Percentiles rank a stretch among this genome's conserved stretches.
Evolutionary conservation across 2,888 invertebrate species (phyloP).

Genomic region (Drosophila merina): DNA sequence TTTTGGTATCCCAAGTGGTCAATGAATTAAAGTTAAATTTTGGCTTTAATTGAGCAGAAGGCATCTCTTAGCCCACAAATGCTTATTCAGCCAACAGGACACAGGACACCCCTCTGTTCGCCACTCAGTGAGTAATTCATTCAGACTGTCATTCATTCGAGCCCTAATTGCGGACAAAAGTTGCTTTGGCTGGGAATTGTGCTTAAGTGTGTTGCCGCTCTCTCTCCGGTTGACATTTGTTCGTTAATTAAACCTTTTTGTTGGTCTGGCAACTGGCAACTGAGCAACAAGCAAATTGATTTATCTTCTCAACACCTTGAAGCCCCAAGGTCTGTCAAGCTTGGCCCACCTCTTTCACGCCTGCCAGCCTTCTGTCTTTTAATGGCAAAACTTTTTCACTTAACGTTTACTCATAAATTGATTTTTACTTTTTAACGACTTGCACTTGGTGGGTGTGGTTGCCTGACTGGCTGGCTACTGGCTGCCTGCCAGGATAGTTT

Average conservation of each 20-base stretch:
- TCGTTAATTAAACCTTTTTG: conserved; percentile 79
- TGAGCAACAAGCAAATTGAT: conserved; percentile 79
- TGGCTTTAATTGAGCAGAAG: conserved; percentile 23
- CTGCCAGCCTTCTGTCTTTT: conserved; percentile 41
- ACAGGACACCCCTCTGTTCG: conserved; percentile 20
- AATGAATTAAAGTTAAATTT: conserved; percentile 24
- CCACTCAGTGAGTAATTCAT: conserved; percentile 50
- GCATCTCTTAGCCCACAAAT: conserved; percentile 34
- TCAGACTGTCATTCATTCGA: conserved; percentile 75
- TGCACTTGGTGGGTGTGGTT: conserved; percentile 35
- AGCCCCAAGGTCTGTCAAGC: conserved; percentile 44
- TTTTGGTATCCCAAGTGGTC: background rate
- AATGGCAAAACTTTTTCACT: conserved; percentile 77
- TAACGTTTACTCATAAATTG: conserved; percentile 78
- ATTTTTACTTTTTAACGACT: conserved; percentile 80
- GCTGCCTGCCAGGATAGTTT: conserved; percentile 2
- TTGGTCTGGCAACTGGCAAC: conserved; percentile 62
- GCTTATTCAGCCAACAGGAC: conserved; percentile 24
- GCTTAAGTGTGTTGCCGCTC: conserved; percentile 74
- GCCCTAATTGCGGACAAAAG: conserved; percentile 77
- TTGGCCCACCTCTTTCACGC: conserved; percentile 18
- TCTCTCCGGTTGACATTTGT: conserved; percentile 76
- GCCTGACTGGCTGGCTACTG: background rate
- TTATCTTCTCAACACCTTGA: conserved; percentile 74
- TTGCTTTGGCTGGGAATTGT: conserved; percentile 43